Evolutionary conservation across 2,797 vertebrate species (phyloP), one percentile per base, ranked within the genome.

Genomic region (Passerculus sandwichensis): DNA sequence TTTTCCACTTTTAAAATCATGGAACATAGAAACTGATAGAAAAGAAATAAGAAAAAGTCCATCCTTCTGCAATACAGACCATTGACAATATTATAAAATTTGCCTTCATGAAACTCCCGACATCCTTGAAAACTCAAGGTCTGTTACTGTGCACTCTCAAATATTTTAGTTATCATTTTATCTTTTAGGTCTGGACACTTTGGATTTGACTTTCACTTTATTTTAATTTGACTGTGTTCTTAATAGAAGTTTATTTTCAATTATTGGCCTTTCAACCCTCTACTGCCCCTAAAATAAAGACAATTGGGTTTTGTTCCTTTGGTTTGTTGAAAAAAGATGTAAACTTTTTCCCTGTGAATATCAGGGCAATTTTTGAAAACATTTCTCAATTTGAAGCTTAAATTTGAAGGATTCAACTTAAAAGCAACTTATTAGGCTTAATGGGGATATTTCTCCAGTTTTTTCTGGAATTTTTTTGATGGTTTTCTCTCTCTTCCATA

Each of bases 391-490:
- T 30, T 72, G 10, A 77, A 71, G 4, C 34, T 75, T 36, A 80
- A 75, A 56, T 53, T 53, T 85, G 22, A 51, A 78, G 51, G 21
- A 64, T 70, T 81, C 67, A 27, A 22, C 67, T 71, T 78, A 19
- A 64, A 85, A 93, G 1, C 11, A 81, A 50, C 4, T 53, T 40
- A 9, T 7, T 57, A 62, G 45, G 10, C 6, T 73, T 77, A 57
- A 66, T 0, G 0, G 11, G 51, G 18, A 89, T 62, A 73, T 5
- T 15, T 62, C n/a, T 66, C 11, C 26, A 77, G 4, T 2, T 47
- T 85, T 82, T 72, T 11, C 12, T 10, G 51, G 16, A 82, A 11
- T 25, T 74, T 76, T 89, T 13, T 16, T 47, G 10, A 26, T 4
- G 0, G 6, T 38, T 54, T 81, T 73, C 3, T 60, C 6, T 77